Evolutionary conservation across 2,797 vertebrate genomes (phyloP), one percentile per base, ranked within the genome.

Genomic region (Artibeus lituratus): DNA sequence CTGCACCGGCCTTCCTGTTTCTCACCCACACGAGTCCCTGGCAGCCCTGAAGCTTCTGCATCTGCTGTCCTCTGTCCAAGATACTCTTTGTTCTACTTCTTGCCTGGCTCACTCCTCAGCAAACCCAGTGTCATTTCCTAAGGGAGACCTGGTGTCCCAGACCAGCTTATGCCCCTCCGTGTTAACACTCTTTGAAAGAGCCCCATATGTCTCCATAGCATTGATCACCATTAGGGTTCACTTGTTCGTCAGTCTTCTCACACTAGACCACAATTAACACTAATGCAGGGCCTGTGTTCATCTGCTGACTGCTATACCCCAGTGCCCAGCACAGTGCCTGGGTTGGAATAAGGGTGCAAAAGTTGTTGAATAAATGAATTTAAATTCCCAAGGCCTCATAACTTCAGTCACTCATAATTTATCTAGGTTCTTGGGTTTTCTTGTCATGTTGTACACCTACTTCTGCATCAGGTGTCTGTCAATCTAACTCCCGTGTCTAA

Each of bases 391-490:
- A 24, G 37, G 42, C 37, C 72, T 92, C 42, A 29, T 11, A 37
- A 62, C 53, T 89, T 89, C 7, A 22, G 49, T 70, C 72, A 35
- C 7, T 62, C 55, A 44, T 67, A 37, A 77, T 77, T 76, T 83
- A 29, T 67, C 83, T 72, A 73, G 39, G 35, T 67, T 95, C 69
- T 78, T 35, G 1, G 57, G 22, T 93, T 96, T 91, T 22, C 53
- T 69, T 37, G 29, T 16, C 12, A 0, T 18, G 18, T 21, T 11
- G 12, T 65, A 24, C 73, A 96, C 55, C 29, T 22, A n/a, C 84
- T 69, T 19, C 78, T 57, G 51, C 76, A 55, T 69, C 87, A 90
- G 88, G 91, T 65, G 42, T 94, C 70, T n/a, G 29, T 87, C 49
- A 7, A 10, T 32, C 76, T 42, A 3, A 69, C 81, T 76, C 91